Conservation (phyloP, 1,140 invertebrate genomes). For the Diachasmimorpha longicaudata region DNA sequence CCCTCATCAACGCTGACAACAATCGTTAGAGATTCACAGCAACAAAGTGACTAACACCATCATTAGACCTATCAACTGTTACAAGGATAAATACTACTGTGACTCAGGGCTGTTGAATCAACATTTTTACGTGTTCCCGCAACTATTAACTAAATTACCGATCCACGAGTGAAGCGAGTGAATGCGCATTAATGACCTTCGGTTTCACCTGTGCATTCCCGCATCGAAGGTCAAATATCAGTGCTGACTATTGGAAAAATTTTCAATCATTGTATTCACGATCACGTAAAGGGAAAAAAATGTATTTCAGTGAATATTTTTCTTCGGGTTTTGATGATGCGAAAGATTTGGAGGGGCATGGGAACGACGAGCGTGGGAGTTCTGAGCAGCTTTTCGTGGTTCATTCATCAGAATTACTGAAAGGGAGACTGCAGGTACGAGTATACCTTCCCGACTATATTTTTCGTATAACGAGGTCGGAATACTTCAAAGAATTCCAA, state of each 20-base stretch:
- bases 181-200: not conserved
- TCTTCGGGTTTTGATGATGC: not conserved
- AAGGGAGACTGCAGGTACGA: not conserved
- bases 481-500: not conserved
- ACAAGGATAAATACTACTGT: not conserved
- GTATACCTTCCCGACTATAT: not conserved
- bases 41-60: not conserved
- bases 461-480: conserved; percentile 2
- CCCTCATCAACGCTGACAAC: not conserved
- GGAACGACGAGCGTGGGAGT: not conserved
- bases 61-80: not conserved
- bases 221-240: not conserved
- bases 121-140: not conserved
- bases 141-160: conserved; percentile 1
- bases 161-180: not conserved
- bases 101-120: not conserved
- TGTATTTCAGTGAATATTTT: not conserved
- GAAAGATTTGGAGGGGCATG: not conserved
- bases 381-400: not conserved
- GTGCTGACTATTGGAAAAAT: not conserved
- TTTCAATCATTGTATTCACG: not conserved
- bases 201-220: conserved; percentile 1
- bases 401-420: not conserved
- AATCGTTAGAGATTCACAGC: not conserved
- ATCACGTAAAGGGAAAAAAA: not conserved